Base-by-base conservation (phyloP, 2,888 invertebrate species). In the Cantharis rustica region DNA sequence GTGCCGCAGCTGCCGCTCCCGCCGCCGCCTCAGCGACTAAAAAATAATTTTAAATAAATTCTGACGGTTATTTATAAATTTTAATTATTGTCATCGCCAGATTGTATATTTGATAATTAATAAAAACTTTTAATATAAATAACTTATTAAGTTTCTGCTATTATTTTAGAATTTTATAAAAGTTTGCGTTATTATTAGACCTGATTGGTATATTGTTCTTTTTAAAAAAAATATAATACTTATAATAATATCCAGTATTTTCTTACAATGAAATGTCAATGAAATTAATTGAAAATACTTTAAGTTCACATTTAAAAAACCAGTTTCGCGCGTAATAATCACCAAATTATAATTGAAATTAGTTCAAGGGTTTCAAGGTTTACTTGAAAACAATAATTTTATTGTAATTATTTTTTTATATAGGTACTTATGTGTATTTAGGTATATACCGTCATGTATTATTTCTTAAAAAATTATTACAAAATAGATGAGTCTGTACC, bases 311-410 rank as follows among this genome's bases (percentile, higher is more conserved):
- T 73, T 73, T 73, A 23, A 73, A 69, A 69, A 73, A 73, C 73
- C 73, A 31, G 73, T 73, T 73, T 61, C 23, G 4, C 13, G 4
- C n/a, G 13, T 31, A 31, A 31, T 13, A 68, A 73, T 68, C 23
- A 69, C 23, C 16, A 17, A 20, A 26, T 63, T 31, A 72, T 15
- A 23, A 10, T 68, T 47, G 16, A 61, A 73, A 73, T 69, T 73
- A 62, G 73, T 68, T 73, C 73, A 73, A 73, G 73, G 73, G 73
- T 68, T 73, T 73, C 73, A 73, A 66, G 73, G 73, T 69, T 61
- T 16, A 17, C 20, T 10, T 20, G 17, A 16, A 64, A 64, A 64
- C 20, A 64, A 64, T 17, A 13, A 10, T 16, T 64, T 5, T 31
- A 13, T 31, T 31, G n/a, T 5, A 31, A 31, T 31, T 13, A n/a